Evolutionary conservation across 2,888 invertebrate species (phyloP).

Genomic region (Lochmaea crataegi): DNA sequence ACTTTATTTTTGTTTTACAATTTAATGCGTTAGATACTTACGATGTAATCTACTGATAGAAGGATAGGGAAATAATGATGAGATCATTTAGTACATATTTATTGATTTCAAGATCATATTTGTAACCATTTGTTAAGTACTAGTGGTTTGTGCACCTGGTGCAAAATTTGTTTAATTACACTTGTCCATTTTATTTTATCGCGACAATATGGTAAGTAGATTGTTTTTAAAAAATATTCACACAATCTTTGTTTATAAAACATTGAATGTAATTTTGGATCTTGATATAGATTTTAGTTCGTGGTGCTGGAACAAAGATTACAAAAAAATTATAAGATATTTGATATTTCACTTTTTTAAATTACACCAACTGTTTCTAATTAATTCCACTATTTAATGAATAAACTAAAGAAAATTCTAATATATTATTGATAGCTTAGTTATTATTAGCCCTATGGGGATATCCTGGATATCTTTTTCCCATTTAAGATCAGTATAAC

Average conservation of each 20-base stretch:
- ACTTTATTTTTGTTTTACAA: background rate
- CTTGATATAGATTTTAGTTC: no score
- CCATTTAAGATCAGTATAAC: no score
- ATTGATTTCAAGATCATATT: slow-evolving; percentile 26
- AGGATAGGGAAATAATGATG: slow-evolving; percentile 13
- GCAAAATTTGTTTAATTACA: background rate
- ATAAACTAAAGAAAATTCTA: no score
- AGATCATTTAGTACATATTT: slow-evolving; percentile 29
- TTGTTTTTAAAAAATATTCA: background rate
- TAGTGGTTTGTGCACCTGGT: slow-evolving; percentile 4
- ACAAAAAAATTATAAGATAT: no score
- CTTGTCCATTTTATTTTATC: background rate
- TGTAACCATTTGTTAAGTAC: slow-evolving; percentile 7
- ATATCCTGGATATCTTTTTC: no score
- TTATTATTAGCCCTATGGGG: no score
- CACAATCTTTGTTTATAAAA: slow-evolving; percentile 2
- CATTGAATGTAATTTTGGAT: background rate
- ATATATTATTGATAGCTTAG: no score
- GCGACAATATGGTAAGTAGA: slow-evolving; percentile 17
- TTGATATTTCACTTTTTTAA: no score
- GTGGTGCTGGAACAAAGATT: no score
- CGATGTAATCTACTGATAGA: slow-evolving; percentile 20
- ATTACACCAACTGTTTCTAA: no score
- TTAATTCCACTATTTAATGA: no score
- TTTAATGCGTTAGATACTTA: background rate